A percentile compares a stretch with the other conserved stretches of the same genome.
phyloP scores from a whole-genome alignment of 2,113 vertebrate species.

The Corynorhinus townsendii region DNA sequence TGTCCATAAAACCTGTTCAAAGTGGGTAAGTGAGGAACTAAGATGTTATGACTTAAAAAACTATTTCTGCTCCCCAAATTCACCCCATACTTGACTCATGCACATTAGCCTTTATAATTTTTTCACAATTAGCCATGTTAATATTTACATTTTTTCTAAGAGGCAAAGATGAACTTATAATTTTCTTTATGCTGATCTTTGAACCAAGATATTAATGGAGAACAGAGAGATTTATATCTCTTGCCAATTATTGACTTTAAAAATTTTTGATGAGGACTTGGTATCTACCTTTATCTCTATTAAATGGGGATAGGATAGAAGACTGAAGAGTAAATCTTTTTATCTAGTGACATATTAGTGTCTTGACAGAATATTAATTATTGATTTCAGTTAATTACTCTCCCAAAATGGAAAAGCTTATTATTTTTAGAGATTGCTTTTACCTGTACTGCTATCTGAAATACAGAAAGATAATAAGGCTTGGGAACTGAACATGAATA shows the following conservation, averaged over 20 bases:
- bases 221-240: not conserved
- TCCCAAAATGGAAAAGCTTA: constrained; percentile 65
- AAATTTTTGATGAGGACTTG: constrained; percentile 34
- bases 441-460: constrained; percentile 62
- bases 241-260: not conserved
- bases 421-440: constrained; percentile 55
- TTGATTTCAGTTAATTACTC: constrained; percentile 66
- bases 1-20: not conserved
- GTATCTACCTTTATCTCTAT: not conserved
- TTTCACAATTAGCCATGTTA: not conserved
- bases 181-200: not conserved
- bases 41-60: not conserved
- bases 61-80: not conserved
- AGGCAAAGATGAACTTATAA: not conserved
- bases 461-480: constrained; percentile 33
- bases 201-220: not conserved
- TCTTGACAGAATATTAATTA: constrained; percentile 69
- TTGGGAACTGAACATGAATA: constrained; percentile 53
- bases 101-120: not conserved
- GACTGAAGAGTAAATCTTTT: constrained; percentile 49
- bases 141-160: not conserved
- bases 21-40: not conserved
- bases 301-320: constrained; percentile 50
- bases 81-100: not conserved
- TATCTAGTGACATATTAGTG: constrained; percentile 63